Evolutionary conservation across 2,113 vertebrate species (phyloP).

Genomic region (Lonchura striata): DNA sequence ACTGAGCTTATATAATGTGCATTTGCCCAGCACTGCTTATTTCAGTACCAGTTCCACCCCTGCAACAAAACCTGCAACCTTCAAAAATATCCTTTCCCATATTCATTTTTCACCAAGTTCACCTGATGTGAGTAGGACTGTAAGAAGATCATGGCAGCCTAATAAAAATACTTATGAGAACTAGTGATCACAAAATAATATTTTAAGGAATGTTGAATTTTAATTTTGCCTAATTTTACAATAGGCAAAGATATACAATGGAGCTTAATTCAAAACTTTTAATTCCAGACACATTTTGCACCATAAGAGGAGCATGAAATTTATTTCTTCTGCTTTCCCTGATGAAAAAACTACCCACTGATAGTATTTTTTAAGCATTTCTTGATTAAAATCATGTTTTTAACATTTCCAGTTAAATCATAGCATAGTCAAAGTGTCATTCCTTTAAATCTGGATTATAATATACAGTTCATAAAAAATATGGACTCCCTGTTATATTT

Average conservation of each 20-base stretch:
- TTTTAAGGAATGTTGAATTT: neutral
- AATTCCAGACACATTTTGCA: neutral
- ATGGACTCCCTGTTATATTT: neutral
- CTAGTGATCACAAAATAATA: neutral
- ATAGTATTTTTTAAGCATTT: neutral
- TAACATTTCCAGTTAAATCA: neutral
- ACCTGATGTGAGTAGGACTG: neutral
- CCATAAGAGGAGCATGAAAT: neutral
- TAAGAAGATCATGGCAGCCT: neutral
- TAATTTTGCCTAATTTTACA: neutral
- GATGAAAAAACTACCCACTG: neutral
- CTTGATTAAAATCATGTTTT: neutral
- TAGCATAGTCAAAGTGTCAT: neutral
- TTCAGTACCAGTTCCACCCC: neutral
- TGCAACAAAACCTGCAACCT: neutral
- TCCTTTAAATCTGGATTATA: neutral
- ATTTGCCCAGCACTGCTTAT: neutral
- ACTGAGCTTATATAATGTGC: neutral
- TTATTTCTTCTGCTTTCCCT: neutral
- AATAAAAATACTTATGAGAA: constrained; percentile 3
- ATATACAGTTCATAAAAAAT: neutral
- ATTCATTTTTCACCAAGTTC: neutral
- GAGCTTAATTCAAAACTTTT: neutral
- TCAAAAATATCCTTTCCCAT: neutral
- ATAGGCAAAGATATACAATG: neutral